Evolutionary conservation across 2,113 vertebrate species (phyloP).

Genomic region (Orientallactaga bullata): DNA sequence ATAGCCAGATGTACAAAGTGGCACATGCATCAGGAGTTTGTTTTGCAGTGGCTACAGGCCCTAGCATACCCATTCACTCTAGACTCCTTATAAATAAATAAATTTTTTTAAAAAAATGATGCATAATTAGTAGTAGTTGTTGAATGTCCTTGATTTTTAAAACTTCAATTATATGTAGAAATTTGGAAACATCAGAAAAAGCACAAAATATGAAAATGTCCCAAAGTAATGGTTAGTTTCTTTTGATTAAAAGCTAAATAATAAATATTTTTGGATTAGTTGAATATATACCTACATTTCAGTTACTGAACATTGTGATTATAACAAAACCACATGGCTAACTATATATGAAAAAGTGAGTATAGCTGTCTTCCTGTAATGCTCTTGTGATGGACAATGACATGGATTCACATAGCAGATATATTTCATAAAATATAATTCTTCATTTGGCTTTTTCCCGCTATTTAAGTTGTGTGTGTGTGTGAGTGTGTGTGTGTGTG

Average conservation of each 20-base stretch:
- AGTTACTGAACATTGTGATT: neutral
- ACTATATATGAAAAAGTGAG: neutral
- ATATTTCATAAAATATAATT: too few relatives aligned
- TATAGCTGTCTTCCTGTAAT: neutral
- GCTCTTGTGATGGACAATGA: neutral
- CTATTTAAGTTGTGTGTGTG: too few relatives aligned
- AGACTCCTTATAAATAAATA: neutral
- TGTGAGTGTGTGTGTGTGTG: too few relatives aligned
- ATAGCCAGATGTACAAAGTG: too few relatives aligned
- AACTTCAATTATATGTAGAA: neutral
- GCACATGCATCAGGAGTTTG: too few relatives aligned
- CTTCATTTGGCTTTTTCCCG: too few relatives aligned
- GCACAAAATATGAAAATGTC: neutral
- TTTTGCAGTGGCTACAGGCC: too few relatives aligned
- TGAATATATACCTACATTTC: neutral
- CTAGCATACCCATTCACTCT: neutral
- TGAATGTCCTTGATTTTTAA: too few relatives aligned
- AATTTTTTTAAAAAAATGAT: too few relatives aligned
- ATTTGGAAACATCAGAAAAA: neutral
- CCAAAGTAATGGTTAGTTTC: neutral
- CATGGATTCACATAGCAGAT: neutral
- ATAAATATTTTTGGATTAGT: neutral
- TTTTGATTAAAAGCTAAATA: neutral
- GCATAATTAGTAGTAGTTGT: too few relatives aligned
- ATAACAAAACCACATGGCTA: neutral